A percentile compares a stretch with the other conserved stretches of the same genome.
These are phyloP conservation scores for Cremastobaeus sp. DNA, from an alignment of 2,888 invertebrate species.

Conservation along the genomic window DNA sequence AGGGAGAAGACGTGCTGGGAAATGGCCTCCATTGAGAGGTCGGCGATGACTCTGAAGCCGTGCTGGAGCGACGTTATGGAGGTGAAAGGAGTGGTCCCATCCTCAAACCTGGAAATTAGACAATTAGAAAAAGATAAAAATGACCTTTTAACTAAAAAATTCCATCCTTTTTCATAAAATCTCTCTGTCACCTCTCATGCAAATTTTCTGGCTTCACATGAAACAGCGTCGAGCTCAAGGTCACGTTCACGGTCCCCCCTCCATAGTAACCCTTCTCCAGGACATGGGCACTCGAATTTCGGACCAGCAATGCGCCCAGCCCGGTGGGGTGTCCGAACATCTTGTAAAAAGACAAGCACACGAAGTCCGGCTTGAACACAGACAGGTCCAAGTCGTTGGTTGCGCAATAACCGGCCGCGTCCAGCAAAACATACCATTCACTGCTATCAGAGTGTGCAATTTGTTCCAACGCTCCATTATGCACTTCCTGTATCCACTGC, in stretches of 20 bases:
- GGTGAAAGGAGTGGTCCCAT: slow-evolving; percentile 93
- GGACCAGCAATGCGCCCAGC: slow-evolving; percentile 91
- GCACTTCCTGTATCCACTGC: slow-evolving; percentile 83
- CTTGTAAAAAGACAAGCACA: slow-evolving; percentile 96
- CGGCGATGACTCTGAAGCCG: slow-evolving; percentile 87
- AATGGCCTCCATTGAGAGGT: slow-evolving; percentile 82
- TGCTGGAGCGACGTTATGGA: slow-evolving; percentile 89
- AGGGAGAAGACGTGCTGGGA: slow-evolving; percentile 87
- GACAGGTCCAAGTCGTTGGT: slow-evolving; percentile 88
- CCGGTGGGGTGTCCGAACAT: slow-evolving; percentile 98
- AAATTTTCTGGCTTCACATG: slow-evolving; percentile 85
- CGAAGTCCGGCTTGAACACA: slow-evolving; percentile 89
- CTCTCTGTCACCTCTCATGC: slow-evolving; percentile 83
- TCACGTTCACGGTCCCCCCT: slow-evolving; percentile 94
- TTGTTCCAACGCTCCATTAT: slow-evolving; percentile 81
- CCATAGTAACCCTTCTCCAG: slow-evolving; percentile 90
- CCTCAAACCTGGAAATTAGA: slow-evolving; percentile 87
- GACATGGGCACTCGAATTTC: slow-evolving; percentile 81
- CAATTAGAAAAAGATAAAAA: background rate
- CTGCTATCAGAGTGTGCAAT: slow-evolving; percentile 77
- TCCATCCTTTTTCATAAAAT: background rate
- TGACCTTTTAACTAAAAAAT: background rate
- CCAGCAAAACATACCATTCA: slow-evolving; percentile 88
- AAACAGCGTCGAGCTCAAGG: slow-evolving; percentile 85
- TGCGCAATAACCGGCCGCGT: slow-evolving; percentile 90